Percentiles rank a stretch among this genome's conserved stretches.
These are phyloP conservation scores for Trematomus bernacchii DNA, from an alignment of 2,797 vertebrate species.

Conservation along the genomic window DNA sequence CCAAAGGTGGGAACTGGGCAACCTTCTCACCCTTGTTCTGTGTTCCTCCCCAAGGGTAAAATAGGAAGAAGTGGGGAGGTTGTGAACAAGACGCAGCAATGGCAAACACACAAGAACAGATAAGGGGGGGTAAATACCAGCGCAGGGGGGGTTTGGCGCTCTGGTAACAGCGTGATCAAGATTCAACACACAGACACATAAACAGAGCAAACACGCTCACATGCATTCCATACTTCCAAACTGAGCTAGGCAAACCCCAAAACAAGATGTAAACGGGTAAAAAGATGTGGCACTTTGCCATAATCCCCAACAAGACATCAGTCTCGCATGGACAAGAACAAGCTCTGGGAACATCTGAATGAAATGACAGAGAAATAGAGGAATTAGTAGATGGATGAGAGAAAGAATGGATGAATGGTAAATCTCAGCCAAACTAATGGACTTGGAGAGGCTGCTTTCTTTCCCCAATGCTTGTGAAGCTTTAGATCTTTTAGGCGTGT, in stretches of 20 bases:
- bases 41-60: constrained; percentile 67
- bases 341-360: constrained; percentile 69
- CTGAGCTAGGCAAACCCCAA: constrained; percentile 36
- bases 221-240: constrained; percentile 55
- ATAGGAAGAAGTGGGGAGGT: constrained; percentile 67
- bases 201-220: constrained; percentile 50
- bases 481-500: constrained; percentile 35
- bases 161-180: constrained; percentile 69
- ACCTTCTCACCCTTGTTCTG: constrained; percentile 85
- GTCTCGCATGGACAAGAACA: constrained; percentile 60
- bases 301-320: constrained; percentile 75
- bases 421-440: constrained; percentile 54
- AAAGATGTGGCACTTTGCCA: constrained; percentile 74
- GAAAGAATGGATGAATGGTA: constrained; percentile 62
- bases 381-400: constrained; percentile 66
- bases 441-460: constrained; percentile 54
- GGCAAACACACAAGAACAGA: constrained; percentile 68
- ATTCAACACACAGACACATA: constrained; percentile 69
- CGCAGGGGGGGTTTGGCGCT: constrained; percentile 57
- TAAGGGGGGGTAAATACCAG: constrained; percentile 70
- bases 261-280: constrained; percentile 69
- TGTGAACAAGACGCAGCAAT: constrained; percentile 62
- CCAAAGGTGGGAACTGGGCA: constrained; percentile 86
- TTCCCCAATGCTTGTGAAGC: constrained; percentile 25
- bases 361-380: constrained; percentile 55